Evolutionary conservation across 1,140 invertebrate species (phyloP).

Genomic region (Papilio dardanus): DNA sequence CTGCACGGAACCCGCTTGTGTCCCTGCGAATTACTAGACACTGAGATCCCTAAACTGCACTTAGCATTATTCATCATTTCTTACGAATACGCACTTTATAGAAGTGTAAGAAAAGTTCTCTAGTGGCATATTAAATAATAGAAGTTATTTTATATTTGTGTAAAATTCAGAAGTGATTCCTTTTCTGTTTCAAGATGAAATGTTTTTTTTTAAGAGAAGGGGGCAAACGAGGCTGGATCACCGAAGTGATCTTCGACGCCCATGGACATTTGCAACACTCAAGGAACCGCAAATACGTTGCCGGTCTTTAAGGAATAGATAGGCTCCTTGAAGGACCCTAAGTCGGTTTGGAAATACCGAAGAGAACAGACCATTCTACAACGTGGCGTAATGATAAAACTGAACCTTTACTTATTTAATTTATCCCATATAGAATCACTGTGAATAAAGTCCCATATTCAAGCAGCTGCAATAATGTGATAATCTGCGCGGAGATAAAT

Average conservation of each 20-base stretch:
- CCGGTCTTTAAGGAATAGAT: too few relatives aligned
- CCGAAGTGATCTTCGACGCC: too few relatives aligned
- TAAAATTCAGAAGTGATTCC: too few relatives aligned
- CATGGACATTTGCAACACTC: too few relatives aligned
- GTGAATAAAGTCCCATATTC: constrained; percentile 16
- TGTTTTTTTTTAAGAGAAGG: too few relatives aligned
- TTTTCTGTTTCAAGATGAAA: too few relatives aligned
- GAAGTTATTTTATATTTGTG: not conserved
- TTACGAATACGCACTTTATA: too few relatives aligned
- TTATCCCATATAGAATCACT: not conserved
- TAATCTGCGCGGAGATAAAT: constrained; percentile 57
- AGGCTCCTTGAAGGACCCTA: too few relatives aligned
- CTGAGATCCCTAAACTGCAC: not conserved
- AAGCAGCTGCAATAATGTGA: constrained; percentile 62
- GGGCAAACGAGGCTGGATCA: too few relatives aligned
- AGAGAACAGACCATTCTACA: not conserved
- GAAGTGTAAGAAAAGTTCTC: not conserved
- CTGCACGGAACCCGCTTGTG: not conserved
- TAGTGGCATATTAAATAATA: not conserved
- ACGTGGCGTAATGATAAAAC: not conserved
- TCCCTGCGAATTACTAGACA: not conserved
- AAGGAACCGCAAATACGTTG: too few relatives aligned
- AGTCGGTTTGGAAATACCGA: too few relatives aligned
- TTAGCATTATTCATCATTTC: not conserved
- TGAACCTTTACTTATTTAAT: not conserved